Evolutionary conservation across 2,113 vertebrate species (phyloP), one percentile per base, ranked within the genome.

Genomic region (Microtus oregoni): DNA sequence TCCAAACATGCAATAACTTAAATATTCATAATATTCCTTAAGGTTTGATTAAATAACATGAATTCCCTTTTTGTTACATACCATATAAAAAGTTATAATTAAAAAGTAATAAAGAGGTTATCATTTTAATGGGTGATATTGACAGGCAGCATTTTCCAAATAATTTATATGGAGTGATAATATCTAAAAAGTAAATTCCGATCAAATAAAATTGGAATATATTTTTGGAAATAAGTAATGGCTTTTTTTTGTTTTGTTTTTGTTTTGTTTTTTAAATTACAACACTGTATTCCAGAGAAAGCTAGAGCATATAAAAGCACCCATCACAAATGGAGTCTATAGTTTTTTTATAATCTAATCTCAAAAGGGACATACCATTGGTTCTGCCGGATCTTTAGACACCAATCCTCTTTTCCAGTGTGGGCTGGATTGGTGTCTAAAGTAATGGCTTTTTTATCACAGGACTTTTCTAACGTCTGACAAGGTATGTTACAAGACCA

Each of bases 131-230:
- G 61, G 19, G 28, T 65, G 87, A 91, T 1, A 70, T 7, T 44
- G 32, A 81, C 68, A 10, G n/a, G 11, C 47, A 94, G 14, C 61
- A 70, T 86, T 94, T 94, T 93, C 30, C 2, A 7, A 78, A 89
- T 41, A 30, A 9, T 24, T 0, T 91, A 11, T 58, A 6, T 12
- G 3, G 1, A 72, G 52, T 91, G 8, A 24, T 90, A 2, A 47
- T 30, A n/a, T 72, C 0, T 13, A 35, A 72, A 85, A 90, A 95
- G 47, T 11, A 2, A 89, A 22, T 86, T 67, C 38, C 75, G 73
- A 73, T 86, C 28, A 95, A 89, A 61, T 88, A 38, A 76, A n/a
- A 41, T 81, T 87, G 55, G 8, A 92, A 87, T 88, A 75, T 61
- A 38, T 22, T 58, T 47, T n/a, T 67, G 52, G 28, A 65, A 76